These are phyloP conservation scores for Cercopithecus mona DNA, from an alignment of 2,113 vertebrate species.

Conservation along the genomic window DNA sequence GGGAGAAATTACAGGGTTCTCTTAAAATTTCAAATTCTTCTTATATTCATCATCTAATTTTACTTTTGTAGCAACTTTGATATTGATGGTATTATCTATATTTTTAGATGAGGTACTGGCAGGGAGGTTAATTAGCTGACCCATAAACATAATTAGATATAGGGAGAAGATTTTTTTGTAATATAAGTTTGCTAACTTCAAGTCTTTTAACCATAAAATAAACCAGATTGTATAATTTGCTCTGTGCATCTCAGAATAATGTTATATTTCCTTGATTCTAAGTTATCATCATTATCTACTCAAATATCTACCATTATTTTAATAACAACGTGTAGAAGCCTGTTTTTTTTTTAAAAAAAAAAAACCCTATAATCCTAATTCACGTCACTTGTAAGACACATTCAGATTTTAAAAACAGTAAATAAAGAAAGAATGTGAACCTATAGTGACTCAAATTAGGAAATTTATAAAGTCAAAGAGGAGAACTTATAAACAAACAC, in stretches of 20 bases:
- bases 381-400: background rate
- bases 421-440: background rate
- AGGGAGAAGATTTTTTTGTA: background rate
- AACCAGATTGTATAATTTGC: background rate
- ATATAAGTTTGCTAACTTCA: background rate
- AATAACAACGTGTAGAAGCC: background rate
- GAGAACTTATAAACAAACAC: background rate
- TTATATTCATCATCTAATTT: background rate
- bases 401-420: background rate
- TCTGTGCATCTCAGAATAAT: background rate
- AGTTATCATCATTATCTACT: background rate
- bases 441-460: background rate
- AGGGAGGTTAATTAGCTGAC: conserved; percentile 13
- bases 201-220: background rate
- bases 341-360: background rate
- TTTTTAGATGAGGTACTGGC: background rate
- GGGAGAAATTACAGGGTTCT: background rate
- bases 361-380: background rate
- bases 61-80: conserved; percentile 27
- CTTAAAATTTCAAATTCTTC: background rate
- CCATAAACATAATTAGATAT: background rate
- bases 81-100: background rate
- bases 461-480: background rate
- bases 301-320: background rate
- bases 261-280: background rate